Base-by-base conservation (phyloP, 2,888 invertebrate species). In the Carpatolechia fugitivella region DNA sequence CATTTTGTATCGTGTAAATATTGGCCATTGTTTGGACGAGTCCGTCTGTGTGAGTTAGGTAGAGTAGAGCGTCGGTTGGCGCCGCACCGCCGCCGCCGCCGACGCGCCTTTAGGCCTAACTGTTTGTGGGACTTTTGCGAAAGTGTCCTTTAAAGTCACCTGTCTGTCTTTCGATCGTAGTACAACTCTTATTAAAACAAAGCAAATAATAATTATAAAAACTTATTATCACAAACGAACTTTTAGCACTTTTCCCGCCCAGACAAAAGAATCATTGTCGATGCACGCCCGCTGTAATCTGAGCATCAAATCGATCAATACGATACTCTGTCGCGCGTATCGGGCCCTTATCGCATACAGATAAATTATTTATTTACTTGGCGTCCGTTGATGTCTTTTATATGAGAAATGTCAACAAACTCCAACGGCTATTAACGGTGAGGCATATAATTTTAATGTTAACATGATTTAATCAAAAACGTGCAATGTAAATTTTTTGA, bases 361-460 rank as follows among this genome's bases (percentile, higher is more conserved):
- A 53, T 53, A 55, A 49, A 58, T 52, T 46, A 49, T 48, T 55
- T 55, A 49, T 53, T 55, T 84, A 81, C 66, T 59, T 56, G 60
- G 64, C 58, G 66, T 85, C 82, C 89, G 89, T 90, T 89, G 85
- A 89, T 74, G 76, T 89, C 89, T 90, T 88, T 89, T 85, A 68
- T 74, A 76, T 66, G 61, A 63, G 56, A 62, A 61, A 57, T 44
- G 60, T 62, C 69, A 67, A 67, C 62, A 67, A 62, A 59, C 58
- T 7, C 35, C 51, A 30, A 52, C 30, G 20, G 10, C 18, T 52
- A 35, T 35, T 16, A 36, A 49, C 44, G 44, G 44, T 44, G 8
- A n/a, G n/a, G n/a, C n/a, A n/a, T n/a, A n/a, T n/a, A n/a, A n/a
- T n/a, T n/a, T n/a, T n/a, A n/a, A n/a, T n/a, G n/a, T n/a, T n/a